Conservation (phyloP, 35 echinoderm and acorn worm genomes). For the Chiridota heheva region DNA sequence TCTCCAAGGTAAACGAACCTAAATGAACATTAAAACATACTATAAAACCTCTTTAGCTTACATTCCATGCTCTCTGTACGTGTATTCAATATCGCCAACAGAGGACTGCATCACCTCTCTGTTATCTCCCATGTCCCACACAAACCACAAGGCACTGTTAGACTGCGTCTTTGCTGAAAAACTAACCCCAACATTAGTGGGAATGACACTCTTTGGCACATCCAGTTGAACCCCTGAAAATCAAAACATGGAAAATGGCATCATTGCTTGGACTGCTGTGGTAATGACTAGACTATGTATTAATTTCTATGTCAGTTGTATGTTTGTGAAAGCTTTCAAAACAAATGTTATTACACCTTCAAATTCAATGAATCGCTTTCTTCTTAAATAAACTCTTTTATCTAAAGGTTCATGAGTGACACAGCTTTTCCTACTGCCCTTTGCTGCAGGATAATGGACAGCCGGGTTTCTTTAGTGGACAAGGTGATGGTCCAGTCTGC, state of each 20-base stretch:
- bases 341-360: too few relatives aligned
- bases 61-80: slow-evolving; percentile 64
- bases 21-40: neutral
- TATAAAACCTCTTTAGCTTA: neutral
- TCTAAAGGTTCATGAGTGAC: too few relatives aligned
- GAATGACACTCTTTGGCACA: neutral
- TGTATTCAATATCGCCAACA: slow-evolving; percentile 1
- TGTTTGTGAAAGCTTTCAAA: too few relatives aligned
- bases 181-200: slow-evolving; percentile 26
- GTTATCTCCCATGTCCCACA: slow-evolving; percentile 79
- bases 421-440: too few relatives aligned
- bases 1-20: neutral
- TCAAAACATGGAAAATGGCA: neutral
- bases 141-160: slow-evolving; percentile 38
- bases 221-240: slow-evolving; percentile 2
- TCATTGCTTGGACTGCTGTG: too few relatives aligned
- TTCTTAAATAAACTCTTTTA: too few relatives aligned
- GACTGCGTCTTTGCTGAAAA: slow-evolving; percentile 50
- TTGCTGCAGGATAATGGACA: too few relatives aligned
- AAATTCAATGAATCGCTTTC: too few relatives aligned
- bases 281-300: too few relatives aligned
- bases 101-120: slow-evolving; percentile 1
- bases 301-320: too few relatives aligned
- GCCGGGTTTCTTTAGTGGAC: too few relatives aligned
- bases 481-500: too few relatives aligned